Base-by-base conservation (phyloP, 1,140 invertebrate genomes). In the Psilanteris sp. region DNA sequence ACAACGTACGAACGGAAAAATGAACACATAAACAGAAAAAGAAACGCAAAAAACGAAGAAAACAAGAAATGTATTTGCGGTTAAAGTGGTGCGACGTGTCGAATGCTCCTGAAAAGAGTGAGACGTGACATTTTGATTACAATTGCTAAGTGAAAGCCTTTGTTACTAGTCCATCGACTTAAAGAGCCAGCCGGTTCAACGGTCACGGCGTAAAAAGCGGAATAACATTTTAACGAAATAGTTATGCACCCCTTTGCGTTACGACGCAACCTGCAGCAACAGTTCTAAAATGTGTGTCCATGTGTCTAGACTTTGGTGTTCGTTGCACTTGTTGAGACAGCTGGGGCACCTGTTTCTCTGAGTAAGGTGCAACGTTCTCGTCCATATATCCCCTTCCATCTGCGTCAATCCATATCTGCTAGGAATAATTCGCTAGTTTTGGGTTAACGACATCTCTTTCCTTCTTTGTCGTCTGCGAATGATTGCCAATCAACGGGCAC, bases 301-400 rank as follows among this genome's bases (percentile, higher is more conserved):
- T 77, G 74, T 75, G 78, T 82, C 80, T 81, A 80, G 64, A 74
- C 66, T 72, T 55, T 68, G 20, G 61, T 72, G 78, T 81, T 77
- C 78, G 77, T 80, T 84, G 81, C 85, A 86, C 85, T 86, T 86
- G 84, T 79, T 80, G 80, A 70, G 79, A 84, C 84, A 85, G 82
- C 84, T 85, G 83, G 77, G 74, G 79, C 85, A 87, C 85, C 85
- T 85, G 84, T 85, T 83, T 71, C 70, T 66, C 66, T 55, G 59
- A 39, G 80, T 84, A 85, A 85, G 84, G 84, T 85, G 82, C 80
- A 85, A 82, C 80, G 76, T 81, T 81, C 79, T 73, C 59, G 50
- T 55, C 34, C 46, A 67, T 62, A 52, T 57, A 64, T 72, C 64
- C 68, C 66, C 55, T 41, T 64, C 59, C 79, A 78, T 43, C 59